Evolutionary conservation across 2,113 vertebrate genomes (phyloP).

Genomic region (Ceyx margarethae): DNA sequence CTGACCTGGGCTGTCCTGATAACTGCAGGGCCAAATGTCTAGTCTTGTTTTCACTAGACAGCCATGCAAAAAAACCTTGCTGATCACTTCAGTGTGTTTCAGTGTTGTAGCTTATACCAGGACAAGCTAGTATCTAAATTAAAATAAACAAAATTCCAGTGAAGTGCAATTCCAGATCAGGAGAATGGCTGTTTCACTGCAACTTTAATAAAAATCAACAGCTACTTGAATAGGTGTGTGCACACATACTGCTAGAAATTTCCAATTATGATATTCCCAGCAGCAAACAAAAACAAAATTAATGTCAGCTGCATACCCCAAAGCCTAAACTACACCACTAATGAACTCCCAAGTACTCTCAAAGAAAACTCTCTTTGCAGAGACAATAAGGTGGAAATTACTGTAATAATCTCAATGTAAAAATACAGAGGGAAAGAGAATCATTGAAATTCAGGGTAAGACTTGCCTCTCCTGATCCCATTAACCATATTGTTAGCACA

Average conservation of each 20-base stretch:
- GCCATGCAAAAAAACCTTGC: neutral
- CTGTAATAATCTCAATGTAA: conserved; percentile 72
- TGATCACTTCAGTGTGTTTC: neutral
- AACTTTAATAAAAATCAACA: conserved; percentile 69
- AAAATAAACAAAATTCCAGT: conserved; percentile 39
- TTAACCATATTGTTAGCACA: conserved; percentile 63
- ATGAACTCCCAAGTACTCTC: conserved; percentile 69
- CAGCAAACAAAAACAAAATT: conserved; percentile 78
- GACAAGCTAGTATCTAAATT: conserved; percentile 14
- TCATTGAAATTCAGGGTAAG: conserved; percentile 58
- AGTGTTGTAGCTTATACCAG: neutral
- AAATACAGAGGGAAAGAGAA: conserved; percentile 55
- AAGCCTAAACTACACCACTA: conserved; percentile 70
- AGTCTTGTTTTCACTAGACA: neutral
- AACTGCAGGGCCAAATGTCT: neutral
- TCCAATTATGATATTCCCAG: conserved; percentile 74
- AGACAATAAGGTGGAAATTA: conserved; percentile 76
- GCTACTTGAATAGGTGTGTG: conserved; percentile 69
- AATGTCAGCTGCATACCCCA: conserved; percentile 64
- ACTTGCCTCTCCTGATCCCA: conserved; percentile 56
- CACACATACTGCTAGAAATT: conserved; percentile 66
- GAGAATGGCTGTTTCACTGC: conserved; percentile 52
- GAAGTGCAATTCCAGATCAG: conserved; percentile 46
- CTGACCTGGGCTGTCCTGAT: neutral
- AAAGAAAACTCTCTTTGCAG: conserved; percentile 67